phyloP scores from a whole-genome alignment of 2,888 invertebrate genomes.

The Amaurobius ferox region DNA sequence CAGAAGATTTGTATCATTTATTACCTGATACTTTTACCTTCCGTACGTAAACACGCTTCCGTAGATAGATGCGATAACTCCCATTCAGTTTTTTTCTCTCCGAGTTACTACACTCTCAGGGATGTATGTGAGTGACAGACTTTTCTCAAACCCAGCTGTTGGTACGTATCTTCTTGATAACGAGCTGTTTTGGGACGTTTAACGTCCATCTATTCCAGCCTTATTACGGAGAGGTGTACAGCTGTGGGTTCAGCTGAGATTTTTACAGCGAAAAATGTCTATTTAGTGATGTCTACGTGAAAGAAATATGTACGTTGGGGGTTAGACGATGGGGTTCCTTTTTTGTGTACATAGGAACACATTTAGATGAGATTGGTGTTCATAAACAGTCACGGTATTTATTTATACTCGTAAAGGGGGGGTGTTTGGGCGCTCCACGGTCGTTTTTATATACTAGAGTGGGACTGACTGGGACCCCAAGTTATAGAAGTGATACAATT shows the following conservation, averaged over 20 bases:
- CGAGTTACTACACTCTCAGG: too few relatives aligned
- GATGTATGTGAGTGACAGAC: constrained; percentile 1
- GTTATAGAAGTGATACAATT: too few relatives aligned
- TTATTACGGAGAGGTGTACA: neutral
- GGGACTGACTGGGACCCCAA: too few relatives aligned
- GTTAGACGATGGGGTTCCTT: neutral
- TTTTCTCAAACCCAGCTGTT: neutral
- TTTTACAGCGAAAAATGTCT: neutral
- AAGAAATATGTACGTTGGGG: neutral
- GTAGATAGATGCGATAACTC: neutral
- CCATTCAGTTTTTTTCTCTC: neutral
- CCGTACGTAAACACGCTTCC: neutral
- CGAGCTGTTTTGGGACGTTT: neutral
- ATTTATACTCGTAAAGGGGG: too few relatives aligned
- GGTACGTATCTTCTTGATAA: constrained; percentile 7
- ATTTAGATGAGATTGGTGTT: neutral
- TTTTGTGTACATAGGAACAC: neutral
- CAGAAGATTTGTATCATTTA: too few relatives aligned
- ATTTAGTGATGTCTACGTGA: neutral
- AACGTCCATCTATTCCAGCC: neutral
- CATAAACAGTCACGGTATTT: neutral
- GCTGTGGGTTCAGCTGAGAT: constrained; percentile 2
- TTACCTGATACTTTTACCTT: neutral
- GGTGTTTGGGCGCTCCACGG: too few relatives aligned
- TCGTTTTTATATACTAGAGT: too few relatives aligned